Evolutionary conservation across 2,888 invertebrate genomes (phyloP).

Genomic region (Balanococcus diminutus): DNA sequence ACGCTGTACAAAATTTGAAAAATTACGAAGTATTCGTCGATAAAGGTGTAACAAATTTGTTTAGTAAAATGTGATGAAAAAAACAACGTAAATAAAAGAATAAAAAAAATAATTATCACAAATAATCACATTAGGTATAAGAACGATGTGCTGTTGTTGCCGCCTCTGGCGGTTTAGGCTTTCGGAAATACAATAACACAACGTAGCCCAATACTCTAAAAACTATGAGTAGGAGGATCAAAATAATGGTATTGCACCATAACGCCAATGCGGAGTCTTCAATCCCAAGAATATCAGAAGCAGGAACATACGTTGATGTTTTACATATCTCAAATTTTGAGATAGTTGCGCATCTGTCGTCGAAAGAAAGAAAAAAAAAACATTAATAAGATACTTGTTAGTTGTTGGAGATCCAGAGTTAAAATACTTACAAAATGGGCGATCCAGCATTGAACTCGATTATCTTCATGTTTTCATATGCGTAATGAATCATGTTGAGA

Average conservation of each 20-base stretch:
- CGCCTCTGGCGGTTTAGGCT: no score
- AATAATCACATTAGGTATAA: background rate
- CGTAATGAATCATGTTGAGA: constrained; percentile 78
- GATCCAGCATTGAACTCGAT: constrained; percentile 75
- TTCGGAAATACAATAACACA: constrained; percentile 73
- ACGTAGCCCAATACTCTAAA: constrained; percentile 76
- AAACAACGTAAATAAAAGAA: constrained; percentile 9
- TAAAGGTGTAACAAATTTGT: constrained; percentile 15
- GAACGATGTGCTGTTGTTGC: constrained; percentile 59
- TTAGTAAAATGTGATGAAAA: constrained; percentile 32
- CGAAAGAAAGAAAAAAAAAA: constrained; percentile 56
- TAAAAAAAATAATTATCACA: constrained; percentile 21
- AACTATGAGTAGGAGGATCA: constrained; percentile 72
- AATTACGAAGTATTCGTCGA: constrained; percentile 14
- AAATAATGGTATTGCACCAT: constrained; percentile 76
- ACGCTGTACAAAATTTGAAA: constrained; percentile 26
- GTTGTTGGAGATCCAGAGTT: background rate
- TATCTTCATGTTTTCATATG: constrained; percentile 81
- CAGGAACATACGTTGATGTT: constrained; percentile 68
- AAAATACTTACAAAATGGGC: constrained; percentile 68
- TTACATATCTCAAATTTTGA: constrained; percentile 71
- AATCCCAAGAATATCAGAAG: constrained; percentile 70
- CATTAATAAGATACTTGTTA: no score
- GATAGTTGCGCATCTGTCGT: constrained; percentile 72
- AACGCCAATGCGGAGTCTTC: constrained; percentile 71